Percentiles rank a stretch among this genome's conserved stretches.
Conservation (phyloP, 2,888 invertebrate genomes). For the Drosophila subquinaria region DNA sequence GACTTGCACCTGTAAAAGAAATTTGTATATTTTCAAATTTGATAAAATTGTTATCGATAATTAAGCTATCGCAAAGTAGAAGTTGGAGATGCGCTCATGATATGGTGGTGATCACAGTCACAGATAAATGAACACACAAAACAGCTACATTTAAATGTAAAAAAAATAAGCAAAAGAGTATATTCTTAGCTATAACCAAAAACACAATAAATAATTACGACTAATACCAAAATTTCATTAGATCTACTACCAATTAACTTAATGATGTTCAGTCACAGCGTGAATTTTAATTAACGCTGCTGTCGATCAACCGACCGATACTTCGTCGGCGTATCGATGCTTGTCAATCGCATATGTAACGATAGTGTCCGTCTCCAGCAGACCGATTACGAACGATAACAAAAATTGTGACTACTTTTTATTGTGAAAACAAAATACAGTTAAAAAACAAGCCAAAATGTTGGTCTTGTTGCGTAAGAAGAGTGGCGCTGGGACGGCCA, state of each 20-base stretch:
- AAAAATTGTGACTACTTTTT: conserved; percentile 2
- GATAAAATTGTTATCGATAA: conserved; percentile 15
- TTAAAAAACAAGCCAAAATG: conserved; percentile 24
- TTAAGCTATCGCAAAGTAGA: conserved; percentile 2
- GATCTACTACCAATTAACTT: too few species aligned
- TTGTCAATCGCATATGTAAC: background rate
- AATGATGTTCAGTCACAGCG: background rate
- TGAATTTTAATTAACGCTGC: background rate
- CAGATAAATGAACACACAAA: background rate
- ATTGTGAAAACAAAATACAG: conserved; percentile 29
- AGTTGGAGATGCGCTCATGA: background rate
- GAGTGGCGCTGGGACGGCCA: conserved; percentile 8
- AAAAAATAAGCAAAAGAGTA: background rate
- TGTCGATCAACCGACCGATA: conserved; percentile 1
- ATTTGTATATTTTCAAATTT: conserved; percentile 6
- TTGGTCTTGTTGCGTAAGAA: conserved; percentile 45
- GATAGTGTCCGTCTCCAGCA: conserved; percentile 21
- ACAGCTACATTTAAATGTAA: background rate
- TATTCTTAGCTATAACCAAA: background rate
- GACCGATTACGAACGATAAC: conserved; percentile 47
- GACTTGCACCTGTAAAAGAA: conserved; percentile 71
- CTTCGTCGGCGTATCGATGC: conserved; percentile 3
- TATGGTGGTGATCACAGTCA: background rate
- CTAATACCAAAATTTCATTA: too few species aligned
- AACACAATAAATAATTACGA: too few species aligned